Base-by-base conservation (phyloP, 1,140 invertebrate species). In the Aphaenogaster ashmeadi region DNA sequence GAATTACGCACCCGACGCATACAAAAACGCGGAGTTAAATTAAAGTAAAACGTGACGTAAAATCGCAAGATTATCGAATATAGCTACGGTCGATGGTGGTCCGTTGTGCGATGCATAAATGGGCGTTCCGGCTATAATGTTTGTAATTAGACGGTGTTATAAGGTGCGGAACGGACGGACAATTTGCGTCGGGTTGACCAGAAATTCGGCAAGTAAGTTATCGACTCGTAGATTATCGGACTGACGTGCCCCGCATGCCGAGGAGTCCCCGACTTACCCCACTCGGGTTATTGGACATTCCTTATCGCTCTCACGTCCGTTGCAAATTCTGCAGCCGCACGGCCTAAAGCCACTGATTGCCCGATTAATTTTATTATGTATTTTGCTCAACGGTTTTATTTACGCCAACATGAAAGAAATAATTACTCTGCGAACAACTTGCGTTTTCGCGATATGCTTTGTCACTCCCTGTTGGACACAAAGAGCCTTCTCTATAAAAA, bases 141-240 rank as follows among this genome's bases (percentile, higher is more conserved):
- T 87, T 77, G 85, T 84, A 90, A 90, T 89, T 87, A 86, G 71
- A 58, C 66, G 58, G 56, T 21, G 86, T 90, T 90, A 78, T 87
- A 89, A 89, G 60, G 60, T 56, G 33, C 50, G 38, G 69, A 58
- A 27, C 38, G 27, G 33, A 62, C 44, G 15, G 36, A 79, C 58
- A 75, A 62, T 87, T 87, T 80, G 44, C 75, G 60, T 64, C 54
- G 18, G 58, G 86, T 87, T 83, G 88, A 84, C 84, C 87, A 92
- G 90, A 90, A 87, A 93, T 93, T 93, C 91, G 89, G 87, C 80
- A 77, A 93, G 92, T 93, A 93, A 93, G 92, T 93, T 93, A 93
- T 93, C 91, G 92, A 92, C 88, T 92, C 92, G 86, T 90, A 93
- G 92, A 93, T 93, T 92, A 93, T 93, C 92, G 87, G 78, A 50